A percentile compares a stretch with the other conserved stretches of the same genome.
These are phyloP conservation scores for Protonemura montana DNA, from an alignment of 2,888 invertebrate species.

Conservation along the genomic window DNA sequence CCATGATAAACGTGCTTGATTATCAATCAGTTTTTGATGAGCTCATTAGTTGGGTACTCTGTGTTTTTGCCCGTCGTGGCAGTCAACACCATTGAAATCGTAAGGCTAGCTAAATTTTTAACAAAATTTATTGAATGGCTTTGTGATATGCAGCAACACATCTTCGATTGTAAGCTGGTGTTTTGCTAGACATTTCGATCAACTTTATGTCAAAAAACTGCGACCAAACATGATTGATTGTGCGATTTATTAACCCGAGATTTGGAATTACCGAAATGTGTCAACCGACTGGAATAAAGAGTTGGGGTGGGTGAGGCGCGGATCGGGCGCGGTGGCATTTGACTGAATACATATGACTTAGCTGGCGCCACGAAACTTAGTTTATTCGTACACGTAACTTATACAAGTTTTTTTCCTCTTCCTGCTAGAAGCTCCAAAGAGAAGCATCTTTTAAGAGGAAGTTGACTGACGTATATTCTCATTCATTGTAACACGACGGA, in stretches of 20 bases:
- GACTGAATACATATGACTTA: constrained; percentile 43
- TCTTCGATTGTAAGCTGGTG: neutral
- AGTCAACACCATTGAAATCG: neutral
- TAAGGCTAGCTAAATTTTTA: neutral
- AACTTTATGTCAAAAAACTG: neutral
- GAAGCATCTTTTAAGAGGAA: constrained; percentile 44
- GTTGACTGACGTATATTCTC: constrained; percentile 46
- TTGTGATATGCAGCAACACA: neutral
- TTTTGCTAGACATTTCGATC: neutral
- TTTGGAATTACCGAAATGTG: constrained; percentile 16
- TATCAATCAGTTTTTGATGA: neutral
- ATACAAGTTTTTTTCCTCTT: constrained; percentile 41
- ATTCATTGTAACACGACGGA: constrained; percentile 48
- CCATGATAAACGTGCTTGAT: neutral
- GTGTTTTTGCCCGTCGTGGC: neutral
- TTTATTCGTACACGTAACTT: constrained; percentile 45
- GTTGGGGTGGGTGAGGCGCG: neutral
- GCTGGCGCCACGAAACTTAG: constrained; percentile 46
- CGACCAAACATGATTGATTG: constrained; percentile 5
- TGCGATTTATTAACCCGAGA: neutral
- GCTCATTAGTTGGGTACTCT: neutral
- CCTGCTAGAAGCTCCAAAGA: constrained; percentile 32
- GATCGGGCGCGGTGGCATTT: constrained; percentile 17
- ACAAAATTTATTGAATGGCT: neutral
- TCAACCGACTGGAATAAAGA: constrained; percentile 1